A percentile compares a stretch with the other conserved stretches of the same genome.
These are phyloP conservation scores for Pitangus sulphuratus DNA, from an alignment of 2,797 vertebrate genomes.

Conservation along the genomic window DNA sequence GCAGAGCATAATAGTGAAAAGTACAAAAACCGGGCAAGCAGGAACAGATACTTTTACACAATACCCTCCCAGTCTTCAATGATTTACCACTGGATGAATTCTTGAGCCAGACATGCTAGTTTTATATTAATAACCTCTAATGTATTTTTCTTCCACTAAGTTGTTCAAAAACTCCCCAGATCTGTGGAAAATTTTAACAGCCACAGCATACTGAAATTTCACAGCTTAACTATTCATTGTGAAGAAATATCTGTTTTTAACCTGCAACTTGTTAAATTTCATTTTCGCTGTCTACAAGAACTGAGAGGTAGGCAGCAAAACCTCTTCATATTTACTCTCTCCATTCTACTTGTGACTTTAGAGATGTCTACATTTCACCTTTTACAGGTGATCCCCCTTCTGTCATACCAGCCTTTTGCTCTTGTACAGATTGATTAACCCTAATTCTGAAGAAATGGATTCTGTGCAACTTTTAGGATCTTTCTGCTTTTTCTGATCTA, in stretches of 20 bases:
- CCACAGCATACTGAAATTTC: background rate
- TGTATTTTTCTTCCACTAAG: background rate
- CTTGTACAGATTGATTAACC: background rate
- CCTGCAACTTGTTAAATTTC: background rate
- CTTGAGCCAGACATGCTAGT: background rate
- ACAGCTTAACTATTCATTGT: constrained; percentile 16
- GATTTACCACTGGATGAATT: background rate
- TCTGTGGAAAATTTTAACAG: background rate
- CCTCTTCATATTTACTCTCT: background rate
- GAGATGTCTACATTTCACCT: background rate
- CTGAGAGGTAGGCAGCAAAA: background rate
- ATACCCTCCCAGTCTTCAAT: background rate
- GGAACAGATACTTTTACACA: background rate
- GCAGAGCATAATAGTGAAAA: background rate
- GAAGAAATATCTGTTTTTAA: constrained; percentile 33
- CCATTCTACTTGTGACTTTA: background rate
- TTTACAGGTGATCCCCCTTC: background rate
- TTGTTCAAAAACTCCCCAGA: background rate
- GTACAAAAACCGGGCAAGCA: background rate
- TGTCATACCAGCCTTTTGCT: background rate
- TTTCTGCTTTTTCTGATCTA: background rate
- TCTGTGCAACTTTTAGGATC: background rate
- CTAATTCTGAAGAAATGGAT: background rate
- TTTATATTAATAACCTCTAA: background rate
- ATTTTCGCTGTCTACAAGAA: background rate